These are phyloP conservation scores for Edolisoma coerulescens DNA, from an alignment of 2,113 vertebrate genomes.

Conservation along the genomic window DNA sequence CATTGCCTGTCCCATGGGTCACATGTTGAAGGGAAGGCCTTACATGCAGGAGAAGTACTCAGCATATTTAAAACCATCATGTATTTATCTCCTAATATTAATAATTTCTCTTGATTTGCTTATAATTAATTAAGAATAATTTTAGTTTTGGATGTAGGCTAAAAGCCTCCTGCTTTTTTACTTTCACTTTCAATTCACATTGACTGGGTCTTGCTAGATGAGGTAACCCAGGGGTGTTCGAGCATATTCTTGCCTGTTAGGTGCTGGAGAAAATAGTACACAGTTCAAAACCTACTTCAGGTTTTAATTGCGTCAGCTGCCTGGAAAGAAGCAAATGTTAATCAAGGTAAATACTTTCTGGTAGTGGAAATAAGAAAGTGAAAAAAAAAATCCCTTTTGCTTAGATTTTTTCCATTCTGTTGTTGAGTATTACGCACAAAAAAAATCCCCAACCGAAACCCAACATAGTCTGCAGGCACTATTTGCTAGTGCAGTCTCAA, in stretches of 20 bases:
- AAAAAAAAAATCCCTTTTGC: background rate
- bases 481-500: background rate
- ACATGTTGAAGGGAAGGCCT: background rate
- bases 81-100: background rate
- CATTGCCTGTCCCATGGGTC: background rate
- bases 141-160: background rate
- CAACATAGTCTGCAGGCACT: background rate
- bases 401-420: background rate
- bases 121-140: background rate
- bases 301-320: background rate
- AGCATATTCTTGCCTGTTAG: background rate
- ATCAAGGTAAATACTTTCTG: conserved; percentile 27
- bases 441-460: rapidly evolving
- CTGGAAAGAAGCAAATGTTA: background rate
- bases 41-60: background rate
- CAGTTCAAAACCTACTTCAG: background rate
- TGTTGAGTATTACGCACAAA: background rate
- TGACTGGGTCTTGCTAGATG: background rate
- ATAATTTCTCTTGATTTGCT: background rate
- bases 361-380: background rate
- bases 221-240: background rate
- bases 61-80: background rate
- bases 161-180: background rate
- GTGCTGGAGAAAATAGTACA: background rate
- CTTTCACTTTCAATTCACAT: background rate